Evolutionary conservation across 2,888 invertebrate genomes (phyloP).

Genomic region (Agrotis exclamationis): DNA sequence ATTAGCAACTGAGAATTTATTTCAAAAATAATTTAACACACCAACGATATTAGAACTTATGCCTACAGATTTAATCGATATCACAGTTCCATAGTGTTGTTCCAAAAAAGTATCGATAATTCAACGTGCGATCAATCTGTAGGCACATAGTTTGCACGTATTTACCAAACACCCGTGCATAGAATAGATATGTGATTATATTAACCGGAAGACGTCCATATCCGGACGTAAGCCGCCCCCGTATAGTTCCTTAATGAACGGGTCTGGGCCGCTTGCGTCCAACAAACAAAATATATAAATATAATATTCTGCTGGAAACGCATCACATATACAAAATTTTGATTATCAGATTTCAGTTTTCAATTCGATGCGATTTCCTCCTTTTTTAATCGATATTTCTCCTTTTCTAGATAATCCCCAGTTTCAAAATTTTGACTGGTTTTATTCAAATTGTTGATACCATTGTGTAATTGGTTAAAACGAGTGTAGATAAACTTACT

Average conservation of each 20-base stretch:
- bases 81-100: slow-evolving; percentile 15
- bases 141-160: slow-evolving; percentile 35
- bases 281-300: slow-evolving; percentile 52
- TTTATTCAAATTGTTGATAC: background rate
- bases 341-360: slow-evolving; percentile 3
- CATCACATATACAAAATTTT: slow-evolving; percentile 23
- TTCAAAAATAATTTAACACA: background rate
- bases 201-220: slow-evolving; percentile 47
- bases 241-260: slow-evolving; percentile 40
- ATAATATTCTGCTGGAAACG: slow-evolving; percentile 33
- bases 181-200: slow-evolving; percentile 49
- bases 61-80: slow-evolving; percentile 16
- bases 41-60: background rate
- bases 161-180: slow-evolving; percentile 50
- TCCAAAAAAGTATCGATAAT: slow-evolving; percentile 13
- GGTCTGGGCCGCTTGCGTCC: slow-evolving; percentile 56
- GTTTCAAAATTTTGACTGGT: background rate
- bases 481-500: slow-evolving; percentile 88
- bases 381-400: background rate
- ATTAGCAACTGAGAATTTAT: too few species aligned
- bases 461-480: slow-evolving; percentile 15
- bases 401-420: background rate
- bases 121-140: slow-evolving; percentile 8
- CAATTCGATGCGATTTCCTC: background rate
- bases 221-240: slow-evolving; percentile 40